Percentiles rank a stretch among this genome's conserved stretches.
phyloP scores from a whole-genome alignment of 1,140 invertebrate species.

The Euglossa dilemma region DNA sequence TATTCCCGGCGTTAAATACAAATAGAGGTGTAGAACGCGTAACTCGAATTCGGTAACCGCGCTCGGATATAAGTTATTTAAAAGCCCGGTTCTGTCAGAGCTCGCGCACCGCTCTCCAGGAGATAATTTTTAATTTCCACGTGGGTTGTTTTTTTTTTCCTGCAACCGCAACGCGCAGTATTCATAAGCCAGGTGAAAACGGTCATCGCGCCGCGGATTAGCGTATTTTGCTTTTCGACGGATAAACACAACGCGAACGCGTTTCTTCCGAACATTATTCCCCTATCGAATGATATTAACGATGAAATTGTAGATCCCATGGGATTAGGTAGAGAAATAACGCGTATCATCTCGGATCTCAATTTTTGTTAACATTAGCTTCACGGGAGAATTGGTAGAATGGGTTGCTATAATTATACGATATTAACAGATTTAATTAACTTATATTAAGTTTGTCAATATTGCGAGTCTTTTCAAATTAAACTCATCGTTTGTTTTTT shows the following conservation, averaged over 20 bases:
- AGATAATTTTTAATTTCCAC: not conserved
- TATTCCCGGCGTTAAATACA: not conserved
- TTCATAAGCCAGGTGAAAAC: not conserved
- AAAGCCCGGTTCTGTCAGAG: not conserved
- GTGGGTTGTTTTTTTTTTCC: too few relatives aligned
- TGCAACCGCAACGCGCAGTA: not conserved
- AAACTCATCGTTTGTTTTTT: too few relatives aligned
- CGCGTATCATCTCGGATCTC: too few relatives aligned
- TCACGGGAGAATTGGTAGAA: too few relatives aligned
- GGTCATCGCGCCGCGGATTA: not conserved
- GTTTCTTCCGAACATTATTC: too few relatives aligned
- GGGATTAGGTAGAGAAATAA: too few relatives aligned
- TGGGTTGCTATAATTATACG: too few relatives aligned
- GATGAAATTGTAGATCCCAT: slow-evolving; percentile 47
- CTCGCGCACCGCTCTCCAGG: not conserved
- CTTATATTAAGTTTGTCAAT: too few relatives aligned
- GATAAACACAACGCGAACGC: not conserved
- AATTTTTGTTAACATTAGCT: slow-evolving; percentile 32
- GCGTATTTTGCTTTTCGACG: too few relatives aligned
- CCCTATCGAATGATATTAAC: too few relatives aligned
- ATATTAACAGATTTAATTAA: too few relatives aligned
- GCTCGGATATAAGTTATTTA: not conserved
- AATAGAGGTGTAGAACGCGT: not conserved
- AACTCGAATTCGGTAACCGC: not conserved
- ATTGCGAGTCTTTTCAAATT: too few relatives aligned